Evolutionary conservation across 2,888 invertebrate genomes (phyloP).

Genomic region (Coleophora deauratella): DNA sequence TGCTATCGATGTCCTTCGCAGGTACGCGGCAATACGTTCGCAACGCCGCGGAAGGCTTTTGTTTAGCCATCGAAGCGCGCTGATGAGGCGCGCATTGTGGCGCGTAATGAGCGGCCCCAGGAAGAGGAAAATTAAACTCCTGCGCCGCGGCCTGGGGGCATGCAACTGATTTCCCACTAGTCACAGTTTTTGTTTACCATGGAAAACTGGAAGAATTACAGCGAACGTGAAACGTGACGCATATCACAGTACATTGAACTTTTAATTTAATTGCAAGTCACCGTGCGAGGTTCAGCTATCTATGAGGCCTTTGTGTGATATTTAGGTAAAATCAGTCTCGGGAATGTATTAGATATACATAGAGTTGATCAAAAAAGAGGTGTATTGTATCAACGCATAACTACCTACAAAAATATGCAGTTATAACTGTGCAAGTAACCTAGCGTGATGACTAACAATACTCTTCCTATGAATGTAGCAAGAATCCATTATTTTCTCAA

Average conservation of each 20-base stretch:
- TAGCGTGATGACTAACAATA: too few species aligned
- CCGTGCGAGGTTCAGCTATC: too few species aligned
- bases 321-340: background rate
- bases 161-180: slow-evolving; percentile 56
- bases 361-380: too few species aligned
- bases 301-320: background rate
- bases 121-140: slow-evolving; percentile 74
- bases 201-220: slow-evolving; percentile 27
- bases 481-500: background rate
- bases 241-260: background rate
- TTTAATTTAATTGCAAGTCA: background rate
- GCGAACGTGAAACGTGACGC: slow-evolving; percentile 21
- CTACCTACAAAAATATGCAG: too few species aligned
- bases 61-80: slow-evolving; percentile 29
- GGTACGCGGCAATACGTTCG: too few species aligned
- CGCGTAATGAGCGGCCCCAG: slow-evolving; percentile 59
- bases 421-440: too few species aligned
- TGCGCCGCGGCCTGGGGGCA: slow-evolving; percentile 39
- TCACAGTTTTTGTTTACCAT: slow-evolving; percentile 44
- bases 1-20: too few species aligned
- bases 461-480: too few species aligned
- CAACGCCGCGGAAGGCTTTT: slow-evolving; percentile 20
- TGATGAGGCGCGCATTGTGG: slow-evolving; percentile 68
- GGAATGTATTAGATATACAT: background rate
- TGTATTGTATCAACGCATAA: too few species aligned